phyloP scores from a whole-genome alignment of 2,797 vertebrate species.

The Oreochromis grahami region DNA sequence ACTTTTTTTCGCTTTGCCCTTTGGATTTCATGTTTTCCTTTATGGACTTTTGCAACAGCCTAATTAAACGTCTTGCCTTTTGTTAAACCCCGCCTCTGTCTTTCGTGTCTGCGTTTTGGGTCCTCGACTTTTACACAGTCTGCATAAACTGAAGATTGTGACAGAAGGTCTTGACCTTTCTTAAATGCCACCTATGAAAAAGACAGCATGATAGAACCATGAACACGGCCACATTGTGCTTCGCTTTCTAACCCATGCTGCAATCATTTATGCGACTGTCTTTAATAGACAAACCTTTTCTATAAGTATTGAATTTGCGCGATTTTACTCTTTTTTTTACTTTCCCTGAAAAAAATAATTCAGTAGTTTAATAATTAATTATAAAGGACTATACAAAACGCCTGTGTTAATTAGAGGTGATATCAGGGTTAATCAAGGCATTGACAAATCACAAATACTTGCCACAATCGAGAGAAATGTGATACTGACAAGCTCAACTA shows the following conservation, averaged over 20 bases:
- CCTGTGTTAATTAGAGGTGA: background rate
- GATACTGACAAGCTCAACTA: background rate
- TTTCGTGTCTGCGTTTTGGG: fast-evolving
- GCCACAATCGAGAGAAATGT: background rate
- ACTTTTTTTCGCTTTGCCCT: background rate
- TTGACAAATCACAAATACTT: background rate
- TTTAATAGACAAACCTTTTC: background rate
- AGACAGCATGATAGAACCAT: background rate
- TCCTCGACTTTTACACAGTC: background rate
- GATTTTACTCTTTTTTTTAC: background rate
- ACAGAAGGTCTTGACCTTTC: background rate
- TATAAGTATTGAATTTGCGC: fast-evolving
- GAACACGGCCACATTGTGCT: background rate
- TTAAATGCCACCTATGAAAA: background rate
- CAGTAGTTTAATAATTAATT: background rate
- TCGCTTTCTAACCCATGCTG: background rate
- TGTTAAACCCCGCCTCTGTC: background rate
- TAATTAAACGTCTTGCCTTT: background rate
- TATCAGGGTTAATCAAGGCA: background rate
- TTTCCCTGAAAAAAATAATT: background rate
- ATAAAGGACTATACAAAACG: background rate
- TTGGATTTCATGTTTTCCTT: background rate
- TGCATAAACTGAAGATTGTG: background rate
- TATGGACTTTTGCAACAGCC: background rate
- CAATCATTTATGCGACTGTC: fast-evolving